Evolutionary conservation across 2,888 invertebrate species (phyloP).

Genomic region (Drosophila niveifrons): DNA sequence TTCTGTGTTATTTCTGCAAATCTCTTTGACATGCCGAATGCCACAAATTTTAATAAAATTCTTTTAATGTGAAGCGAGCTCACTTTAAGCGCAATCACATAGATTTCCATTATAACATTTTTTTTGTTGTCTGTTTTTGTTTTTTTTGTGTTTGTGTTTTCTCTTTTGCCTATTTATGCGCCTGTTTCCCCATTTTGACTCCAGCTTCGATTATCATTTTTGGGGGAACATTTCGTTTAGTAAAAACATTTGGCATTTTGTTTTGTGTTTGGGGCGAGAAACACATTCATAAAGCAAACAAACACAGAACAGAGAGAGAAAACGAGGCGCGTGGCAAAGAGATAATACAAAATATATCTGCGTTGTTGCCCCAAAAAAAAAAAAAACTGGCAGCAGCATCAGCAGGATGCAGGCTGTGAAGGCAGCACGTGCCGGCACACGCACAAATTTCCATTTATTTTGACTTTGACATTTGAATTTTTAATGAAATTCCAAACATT

Average conservation of each 20-base stretch:
- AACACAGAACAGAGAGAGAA: constrained; percentile 11
- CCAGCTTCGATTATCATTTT: constrained; percentile 35
- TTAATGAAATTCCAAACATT: constrained; percentile 81
- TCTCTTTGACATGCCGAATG: not conserved
- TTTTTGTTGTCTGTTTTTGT: constrained; percentile 2
- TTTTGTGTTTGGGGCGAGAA: constrained; percentile 40
- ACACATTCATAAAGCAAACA: constrained; percentile 70
- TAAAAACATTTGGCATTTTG: constrained; percentile 38
- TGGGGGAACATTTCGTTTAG: constrained; percentile 14
- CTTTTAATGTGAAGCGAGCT: constrained; percentile 10
- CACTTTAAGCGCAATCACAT: constrained; percentile 23
- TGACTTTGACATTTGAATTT: constrained; percentile 79
- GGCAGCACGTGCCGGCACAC: constrained; percentile 67
- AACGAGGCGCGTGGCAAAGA: constrained; percentile 23
- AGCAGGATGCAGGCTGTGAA: constrained; percentile 52
- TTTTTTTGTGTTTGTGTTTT: not conserved
- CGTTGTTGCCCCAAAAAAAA: constrained; percentile 15
- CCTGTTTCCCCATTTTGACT: not conserved
- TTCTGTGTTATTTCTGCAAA: not conserved
- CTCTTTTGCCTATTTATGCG: not conserved
- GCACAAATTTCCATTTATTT: constrained; percentile 76
- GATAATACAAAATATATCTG: constrained; percentile 50
- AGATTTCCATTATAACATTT: constrained; percentile 48
- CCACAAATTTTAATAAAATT: constrained; percentile 29
- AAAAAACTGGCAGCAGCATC: constrained; percentile 7